Conservation (phyloP, 2,797 vertebrate species). For the Smutsia temminckii region DNA sequence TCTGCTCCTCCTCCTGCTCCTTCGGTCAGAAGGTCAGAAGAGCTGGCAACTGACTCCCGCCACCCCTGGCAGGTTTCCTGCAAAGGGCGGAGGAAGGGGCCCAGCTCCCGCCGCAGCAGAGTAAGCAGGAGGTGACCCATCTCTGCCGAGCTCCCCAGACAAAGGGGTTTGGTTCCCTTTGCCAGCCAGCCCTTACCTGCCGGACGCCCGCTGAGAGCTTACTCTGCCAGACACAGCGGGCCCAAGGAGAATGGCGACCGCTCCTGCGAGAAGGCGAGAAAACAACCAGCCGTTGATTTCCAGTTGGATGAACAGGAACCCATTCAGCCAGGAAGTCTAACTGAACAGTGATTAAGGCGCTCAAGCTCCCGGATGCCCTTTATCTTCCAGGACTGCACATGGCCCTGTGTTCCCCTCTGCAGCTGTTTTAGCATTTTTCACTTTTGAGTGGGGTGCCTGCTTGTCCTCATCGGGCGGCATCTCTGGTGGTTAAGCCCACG, state of each 20-base stretch:
- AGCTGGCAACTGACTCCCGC: not conserved
- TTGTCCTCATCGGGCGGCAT: not conserved
- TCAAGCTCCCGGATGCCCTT: not conserved
- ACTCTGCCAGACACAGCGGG: not conserved
- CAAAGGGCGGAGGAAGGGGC: too few relatives aligned
- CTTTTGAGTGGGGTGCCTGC: not conserved
- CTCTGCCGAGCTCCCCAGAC: not conserved
- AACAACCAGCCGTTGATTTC: conserved; percentile 48
- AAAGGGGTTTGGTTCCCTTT: not conserved
- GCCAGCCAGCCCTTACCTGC: not conserved
- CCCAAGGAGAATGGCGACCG: not conserved
- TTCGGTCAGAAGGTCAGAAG: not conserved
- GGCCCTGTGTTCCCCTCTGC: not conserved
- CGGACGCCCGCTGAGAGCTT: not conserved
- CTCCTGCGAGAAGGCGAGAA: conserved; percentile 31
- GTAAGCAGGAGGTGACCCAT: not conserved
- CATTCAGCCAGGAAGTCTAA: conserved; percentile 56
- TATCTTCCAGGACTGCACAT: not conserved
- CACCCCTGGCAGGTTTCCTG: not conserved
- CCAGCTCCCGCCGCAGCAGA: not conserved
- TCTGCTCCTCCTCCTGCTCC: not conserved
- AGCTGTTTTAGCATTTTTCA: not conserved
- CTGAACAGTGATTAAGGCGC: conserved; percentile 35
- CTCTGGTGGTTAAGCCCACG: not conserved
- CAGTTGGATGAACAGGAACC: conserved; percentile 9